These are phyloP conservation scores for Habrosyne pyritoides DNA, from an alignment of 2,888 invertebrate species.

Conservation along the genomic window DNA sequence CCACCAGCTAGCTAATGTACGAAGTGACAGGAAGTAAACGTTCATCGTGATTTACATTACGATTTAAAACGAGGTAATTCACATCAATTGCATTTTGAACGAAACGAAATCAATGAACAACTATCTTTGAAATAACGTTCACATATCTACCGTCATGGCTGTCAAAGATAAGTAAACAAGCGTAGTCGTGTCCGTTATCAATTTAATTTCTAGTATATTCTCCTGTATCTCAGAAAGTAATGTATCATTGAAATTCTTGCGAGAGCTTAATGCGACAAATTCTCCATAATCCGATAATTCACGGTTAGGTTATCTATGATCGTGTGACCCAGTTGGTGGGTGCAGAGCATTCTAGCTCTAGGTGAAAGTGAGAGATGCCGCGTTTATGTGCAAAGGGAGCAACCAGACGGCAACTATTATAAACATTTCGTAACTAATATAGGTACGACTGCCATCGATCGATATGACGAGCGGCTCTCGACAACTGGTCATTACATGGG, in stretches of 20 bases:
- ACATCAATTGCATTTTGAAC: background rate
- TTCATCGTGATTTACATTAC: constrained; percentile 28
- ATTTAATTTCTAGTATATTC: constrained; percentile 34
- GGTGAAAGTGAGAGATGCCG: constrained; percentile 75
- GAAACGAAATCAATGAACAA: background rate
- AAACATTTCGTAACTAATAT: constrained; percentile 70
- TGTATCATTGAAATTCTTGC: constrained; percentile 8
- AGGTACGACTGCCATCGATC: constrained; percentile 51
- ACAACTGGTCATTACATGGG: constrained; percentile 44
- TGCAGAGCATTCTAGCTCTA: constrained; percentile 44
- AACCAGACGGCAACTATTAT: constrained; percentile 52
- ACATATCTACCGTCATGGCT: constrained; percentile 25
- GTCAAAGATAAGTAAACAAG: constrained; percentile 34
- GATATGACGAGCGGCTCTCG: constrained; percentile 51
- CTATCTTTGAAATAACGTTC: constrained; percentile 25
- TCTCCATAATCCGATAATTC: constrained; percentile 39
- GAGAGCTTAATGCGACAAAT: constrained; percentile 11
- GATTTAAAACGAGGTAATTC: background rate
- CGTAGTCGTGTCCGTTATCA: constrained; percentile 32
- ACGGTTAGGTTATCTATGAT: constrained; percentile 42
- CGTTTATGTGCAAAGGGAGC: constrained; percentile 50
- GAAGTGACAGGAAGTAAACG: constrained; percentile 22
- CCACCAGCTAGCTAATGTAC: constrained; percentile 19
- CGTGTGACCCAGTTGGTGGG: constrained; percentile 60
- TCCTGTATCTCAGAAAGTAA: constrained; percentile 10